A percentile compares a stretch with the other conserved stretches of the same genome.
Evolutionary conservation across 2,888 invertebrate genomes (phyloP).

Genomic region (Drosophila bunnanda): DNA sequence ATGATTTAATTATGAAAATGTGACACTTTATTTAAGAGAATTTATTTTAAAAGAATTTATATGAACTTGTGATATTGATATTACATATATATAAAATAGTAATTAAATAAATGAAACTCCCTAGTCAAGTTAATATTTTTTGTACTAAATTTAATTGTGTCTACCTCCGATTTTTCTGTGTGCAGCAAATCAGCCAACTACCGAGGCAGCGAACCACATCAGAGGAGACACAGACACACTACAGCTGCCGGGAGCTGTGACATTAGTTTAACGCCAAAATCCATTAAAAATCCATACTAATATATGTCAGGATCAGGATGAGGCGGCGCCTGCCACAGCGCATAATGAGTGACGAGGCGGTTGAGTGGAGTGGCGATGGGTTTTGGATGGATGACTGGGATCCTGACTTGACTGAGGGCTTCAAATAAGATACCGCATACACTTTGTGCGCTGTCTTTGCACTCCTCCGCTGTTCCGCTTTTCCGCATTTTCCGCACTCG

Average conservation of each 20-base stretch:
- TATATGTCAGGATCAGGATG: constrained; percentile 71
- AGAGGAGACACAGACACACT: constrained; percentile 45
- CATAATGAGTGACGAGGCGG: constrained; percentile 70
- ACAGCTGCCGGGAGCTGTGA: constrained; percentile 45
- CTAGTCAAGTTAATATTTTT: not conserved
- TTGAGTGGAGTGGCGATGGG: constrained; percentile 6
- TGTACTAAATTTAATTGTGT: too few relatives aligned
- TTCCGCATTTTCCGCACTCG: constrained; percentile 15
- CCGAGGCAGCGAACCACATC: constrained; percentile 30
- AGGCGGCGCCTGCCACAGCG: constrained; percentile 67
- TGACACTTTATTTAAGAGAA: not conserved
- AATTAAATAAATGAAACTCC: not conserved
- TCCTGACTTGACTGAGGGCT: constrained; percentile 45
- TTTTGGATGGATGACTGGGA: not conserved
- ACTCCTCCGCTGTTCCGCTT: constrained; percentile 19
- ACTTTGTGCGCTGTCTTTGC: constrained; percentile 56
- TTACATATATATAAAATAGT: accelerated
- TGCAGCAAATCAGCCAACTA: constrained; percentile 17
- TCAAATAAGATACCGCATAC: constrained; percentile 68
- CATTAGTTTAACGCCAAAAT: constrained; percentile 73
- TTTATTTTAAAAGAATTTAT: not conserved
- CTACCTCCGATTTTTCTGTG: not conserved
- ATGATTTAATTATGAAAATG: not conserved
- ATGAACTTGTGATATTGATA: not conserved
- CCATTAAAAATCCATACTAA: constrained; percentile 80